phyloP scores from a whole-genome alignment of 64 coral and sea anemone genomes.

The Porites lutea region DNA sequence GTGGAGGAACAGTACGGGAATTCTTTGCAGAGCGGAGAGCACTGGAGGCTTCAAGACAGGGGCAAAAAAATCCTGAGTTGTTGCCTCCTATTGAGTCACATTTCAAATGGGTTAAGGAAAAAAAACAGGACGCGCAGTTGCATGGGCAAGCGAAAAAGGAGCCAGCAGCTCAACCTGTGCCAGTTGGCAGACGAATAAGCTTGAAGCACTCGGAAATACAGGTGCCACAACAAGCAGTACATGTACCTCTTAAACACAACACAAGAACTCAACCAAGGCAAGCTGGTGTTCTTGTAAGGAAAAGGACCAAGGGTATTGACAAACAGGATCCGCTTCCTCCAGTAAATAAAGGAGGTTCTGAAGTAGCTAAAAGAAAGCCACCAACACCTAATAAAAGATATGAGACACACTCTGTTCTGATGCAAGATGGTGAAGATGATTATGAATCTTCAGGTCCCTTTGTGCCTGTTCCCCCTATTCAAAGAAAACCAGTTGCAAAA shows the following conservation, averaged over 20 bases:
- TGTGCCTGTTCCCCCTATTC: conserved; percentile 39
- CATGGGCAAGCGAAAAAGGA: conserved; percentile 12
- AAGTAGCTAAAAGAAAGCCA: conserved; percentile 47
- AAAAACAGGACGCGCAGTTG: conserved; percentile 38
- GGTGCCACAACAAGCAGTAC: conserved; percentile 15
- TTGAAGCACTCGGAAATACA: conserved; percentile 6
- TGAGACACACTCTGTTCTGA: conserved; percentile 63
- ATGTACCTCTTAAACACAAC: background rate
- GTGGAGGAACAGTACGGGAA: conserved; percentile 87
- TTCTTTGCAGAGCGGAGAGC: conserved; percentile 96
- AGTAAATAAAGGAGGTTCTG: conserved; percentile 42
- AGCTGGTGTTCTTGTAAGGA: conserved; percentile 47
- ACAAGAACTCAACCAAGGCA: conserved; percentile 28
- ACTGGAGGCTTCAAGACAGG: conserved; percentile 69
- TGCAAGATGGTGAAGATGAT: conserved; percentile 34
- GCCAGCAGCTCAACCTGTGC: background rate
- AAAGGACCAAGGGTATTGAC: conserved; percentile 81
- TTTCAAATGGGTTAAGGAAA: conserved; percentile 74
- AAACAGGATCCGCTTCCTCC: conserved; percentile 91
- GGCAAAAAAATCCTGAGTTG: conserved; percentile 41
- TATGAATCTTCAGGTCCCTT: background rate
- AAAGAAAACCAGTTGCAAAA: conserved; percentile 40
- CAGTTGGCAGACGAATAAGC: conserved; percentile 20
- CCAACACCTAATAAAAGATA: conserved; percentile 91
- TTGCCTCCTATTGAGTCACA: conserved; percentile 92